phyloP scores from a whole-genome alignment of 2,888 invertebrate species.

The Drosophila atroscutellata region DNA sequence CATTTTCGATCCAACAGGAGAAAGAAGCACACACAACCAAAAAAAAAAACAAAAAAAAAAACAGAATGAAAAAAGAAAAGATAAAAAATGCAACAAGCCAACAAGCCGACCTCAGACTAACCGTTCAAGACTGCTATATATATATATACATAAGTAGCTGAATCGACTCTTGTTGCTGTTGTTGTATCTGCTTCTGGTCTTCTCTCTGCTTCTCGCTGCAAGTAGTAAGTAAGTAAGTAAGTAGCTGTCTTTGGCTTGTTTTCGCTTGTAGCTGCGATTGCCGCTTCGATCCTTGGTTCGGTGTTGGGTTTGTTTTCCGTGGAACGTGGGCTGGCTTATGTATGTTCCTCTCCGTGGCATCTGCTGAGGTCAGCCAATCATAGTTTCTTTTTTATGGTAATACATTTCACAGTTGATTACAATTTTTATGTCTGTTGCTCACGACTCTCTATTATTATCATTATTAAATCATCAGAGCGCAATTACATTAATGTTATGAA shows the following conservation, averaged over 20 bases:
- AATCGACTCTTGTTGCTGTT: conserved; percentile 32
- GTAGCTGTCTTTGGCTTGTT: conserved; percentile 70
- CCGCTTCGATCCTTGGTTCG: conserved; percentile 11
- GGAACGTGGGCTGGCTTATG: conserved; percentile 12
- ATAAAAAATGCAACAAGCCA: conserved; percentile 51
- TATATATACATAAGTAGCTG: conserved; percentile 30
- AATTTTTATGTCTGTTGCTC: neutral
- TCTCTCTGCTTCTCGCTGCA: conserved; percentile 12
- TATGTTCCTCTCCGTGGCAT: neutral
- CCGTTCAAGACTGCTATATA: conserved; percentile 1
- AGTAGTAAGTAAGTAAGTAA: conserved; percentile 40
- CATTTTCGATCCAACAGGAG: conserved; percentile 54
- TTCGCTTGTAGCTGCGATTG: conserved; percentile 54
- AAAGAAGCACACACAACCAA: conserved; percentile 13
- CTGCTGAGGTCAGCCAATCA: conserved; percentile 12
- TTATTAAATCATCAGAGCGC: conserved; percentile 1
- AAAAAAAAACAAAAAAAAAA: conserved; percentile 48
- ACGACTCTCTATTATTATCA: neutral
- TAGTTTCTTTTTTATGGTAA: conserved; percentile 4
- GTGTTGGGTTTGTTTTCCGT: conserved; percentile 28
- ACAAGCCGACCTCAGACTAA: conserved; percentile 23
- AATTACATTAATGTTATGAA: neutral
- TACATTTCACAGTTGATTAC: neutral
- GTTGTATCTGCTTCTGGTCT: conserved; percentile 64
- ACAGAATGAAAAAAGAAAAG: neutral